These are phyloP conservation scores for Hanleya hanleyi DNA, from an alignment of 2,888 invertebrate genomes.

Conservation along the genomic window DNA sequence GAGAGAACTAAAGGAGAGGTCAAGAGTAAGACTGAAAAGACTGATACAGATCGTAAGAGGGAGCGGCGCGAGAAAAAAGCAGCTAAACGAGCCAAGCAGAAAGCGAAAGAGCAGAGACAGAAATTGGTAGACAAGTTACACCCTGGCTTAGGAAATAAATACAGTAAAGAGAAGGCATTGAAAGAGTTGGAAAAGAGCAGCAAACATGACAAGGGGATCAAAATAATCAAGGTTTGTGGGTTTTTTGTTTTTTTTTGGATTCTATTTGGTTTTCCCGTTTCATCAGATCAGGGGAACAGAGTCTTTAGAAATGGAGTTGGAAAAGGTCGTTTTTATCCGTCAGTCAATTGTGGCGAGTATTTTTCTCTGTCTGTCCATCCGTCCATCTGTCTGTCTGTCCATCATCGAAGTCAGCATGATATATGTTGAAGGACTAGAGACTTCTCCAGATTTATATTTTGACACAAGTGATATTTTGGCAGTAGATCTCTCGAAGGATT, in stretches of 20 bases:
- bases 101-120: slow-evolving; percentile 83
- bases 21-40: slow-evolving; percentile 85
- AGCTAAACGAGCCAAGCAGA: slow-evolving; percentile 79
- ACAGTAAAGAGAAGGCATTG: slow-evolving; percentile 78
- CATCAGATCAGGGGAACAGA: too few species aligned
- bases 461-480: too few species aligned
- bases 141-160: slow-evolving; percentile 77
- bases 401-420: too few species aligned
- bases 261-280: too few species aligned
- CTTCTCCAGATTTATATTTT: too few species aligned
- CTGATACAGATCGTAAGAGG: slow-evolving; percentile 89
- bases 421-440: too few species aligned
- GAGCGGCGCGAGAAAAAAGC: slow-evolving; percentile 79
- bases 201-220: slow-evolving; percentile 50
- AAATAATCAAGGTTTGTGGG: slow-evolving; percentile 76
- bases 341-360: too few species aligned
- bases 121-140: slow-evolving; percentile 72
- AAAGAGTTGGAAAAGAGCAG: slow-evolving; percentile 80
- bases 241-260: neutral
- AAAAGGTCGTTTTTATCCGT: too few species aligned
- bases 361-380: too few species aligned
- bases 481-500: too few species aligned
- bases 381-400: too few species aligned
- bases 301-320: too few species aligned
- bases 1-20: slow-evolving; percentile 74